Evolutionary conservation across 1,140 invertebrate species (phyloP).

Genomic region (Lepidurus couesii): DNA sequence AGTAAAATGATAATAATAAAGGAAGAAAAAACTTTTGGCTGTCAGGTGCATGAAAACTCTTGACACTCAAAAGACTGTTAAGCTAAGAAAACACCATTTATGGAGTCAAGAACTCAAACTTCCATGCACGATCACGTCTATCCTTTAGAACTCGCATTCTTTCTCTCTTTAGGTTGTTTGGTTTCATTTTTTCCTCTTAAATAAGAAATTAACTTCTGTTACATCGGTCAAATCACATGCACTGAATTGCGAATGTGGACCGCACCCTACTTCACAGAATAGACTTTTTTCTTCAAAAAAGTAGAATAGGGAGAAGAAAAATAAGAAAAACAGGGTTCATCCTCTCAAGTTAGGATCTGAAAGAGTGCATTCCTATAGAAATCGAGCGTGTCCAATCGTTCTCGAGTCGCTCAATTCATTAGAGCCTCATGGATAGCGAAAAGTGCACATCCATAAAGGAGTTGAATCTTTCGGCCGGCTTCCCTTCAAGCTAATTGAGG

Average conservation of each 20-base stretch:
- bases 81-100: slow-evolving; percentile 10
- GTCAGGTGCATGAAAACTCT: not conserved
- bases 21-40: not conserved
- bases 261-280: not conserved
- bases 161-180: not conserved
- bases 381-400: slow-evolving; percentile 10
- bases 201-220: not conserved
- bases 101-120: slow-evolving; percentile 1
- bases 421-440: slow-evolving; percentile 1
- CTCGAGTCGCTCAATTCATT: slow-evolving; percentile 8
- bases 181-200: not conserved
- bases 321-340: not conserved
- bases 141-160: not conserved
- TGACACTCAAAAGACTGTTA: not conserved
- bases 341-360: not conserved
- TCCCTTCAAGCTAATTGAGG: slow-evolving; percentile 15
- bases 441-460: not conserved
- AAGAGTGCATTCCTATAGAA: not conserved
- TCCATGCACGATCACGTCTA: not conserved
- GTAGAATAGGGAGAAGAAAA: not conserved
- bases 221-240: not conserved
- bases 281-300: not conserved
- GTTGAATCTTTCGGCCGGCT: not conserved
- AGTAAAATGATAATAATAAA: not conserved
- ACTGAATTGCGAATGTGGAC: not conserved